Conservation (phyloP, 1,140 invertebrate species). For the Lepidurus arcticus region DNA sequence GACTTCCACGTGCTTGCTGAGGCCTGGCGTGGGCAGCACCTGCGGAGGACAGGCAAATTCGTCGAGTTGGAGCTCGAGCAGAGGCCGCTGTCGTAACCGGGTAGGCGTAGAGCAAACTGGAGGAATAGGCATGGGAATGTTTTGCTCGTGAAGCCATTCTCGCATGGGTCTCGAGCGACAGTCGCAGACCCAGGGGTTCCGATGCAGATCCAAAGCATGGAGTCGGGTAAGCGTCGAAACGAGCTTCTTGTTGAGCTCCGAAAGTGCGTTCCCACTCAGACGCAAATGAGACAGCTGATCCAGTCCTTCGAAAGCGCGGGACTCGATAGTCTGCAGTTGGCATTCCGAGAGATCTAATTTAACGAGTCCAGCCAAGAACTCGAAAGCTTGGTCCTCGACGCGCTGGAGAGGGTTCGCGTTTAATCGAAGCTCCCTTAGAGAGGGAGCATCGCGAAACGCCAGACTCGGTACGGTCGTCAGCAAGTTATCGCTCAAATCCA, state of each 20-base stretch:
- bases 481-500: slow-evolving; percentile 77
- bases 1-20: slow-evolving; percentile 62
- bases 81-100: slow-evolving; percentile 44
- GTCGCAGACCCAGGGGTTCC: slow-evolving; percentile 87
- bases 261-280: slow-evolving; percentile 70
- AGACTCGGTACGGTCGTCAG: slow-evolving; percentile 68
- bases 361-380: slow-evolving; percentile 64
- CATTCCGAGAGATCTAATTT: slow-evolving; percentile 79
- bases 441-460: slow-evolving; percentile 68
- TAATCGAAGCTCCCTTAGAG: slow-evolving; percentile 67
- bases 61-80: slow-evolving; percentile 67
- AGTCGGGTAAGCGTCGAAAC: slow-evolving; percentile 48
- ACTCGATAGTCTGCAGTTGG: slow-evolving; percentile 65
- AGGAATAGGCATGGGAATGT: slow-evolving; percentile 68
- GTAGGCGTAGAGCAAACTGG: slow-evolving; percentile 65
- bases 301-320: slow-evolving; percentile 69
- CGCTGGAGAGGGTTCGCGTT: slow-evolving; percentile 73
- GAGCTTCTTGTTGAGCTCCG: slow-evolving; percentile 50
- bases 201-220: slow-evolving; percentile 76
- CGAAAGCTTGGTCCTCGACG: slow-evolving; percentile 68
- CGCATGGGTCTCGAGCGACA: slow-evolving; percentile 75
- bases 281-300: slow-evolving; percentile 71
- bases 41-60: slow-evolving; percentile 84
- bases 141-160: slow-evolving; percentile 73
- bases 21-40: slow-evolving; percentile 49